Conservation (phyloP, 2,113 vertebrate species). For the Strix aluco region DNA sequence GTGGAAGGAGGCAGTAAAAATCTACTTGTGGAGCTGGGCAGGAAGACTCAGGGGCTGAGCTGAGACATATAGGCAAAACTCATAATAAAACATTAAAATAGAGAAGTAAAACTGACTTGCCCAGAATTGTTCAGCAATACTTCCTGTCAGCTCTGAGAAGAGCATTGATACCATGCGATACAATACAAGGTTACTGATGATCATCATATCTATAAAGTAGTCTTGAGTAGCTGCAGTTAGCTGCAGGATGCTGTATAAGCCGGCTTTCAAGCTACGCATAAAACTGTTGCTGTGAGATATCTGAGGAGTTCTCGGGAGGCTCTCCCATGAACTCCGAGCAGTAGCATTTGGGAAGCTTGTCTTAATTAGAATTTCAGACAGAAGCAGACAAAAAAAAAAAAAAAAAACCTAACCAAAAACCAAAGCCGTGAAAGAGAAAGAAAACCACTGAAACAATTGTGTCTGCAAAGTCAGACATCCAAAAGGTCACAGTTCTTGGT, state of each 20-base stretch:
- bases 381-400: background rate
- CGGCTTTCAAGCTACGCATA: background rate
- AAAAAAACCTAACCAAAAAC: background rate
- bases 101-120: constrained; percentile 38
- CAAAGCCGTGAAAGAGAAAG: background rate
- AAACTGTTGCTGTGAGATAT: background rate
- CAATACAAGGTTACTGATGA: background rate
- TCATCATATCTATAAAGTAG: background rate
- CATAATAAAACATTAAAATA: background rate
- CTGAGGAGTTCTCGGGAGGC: background rate
- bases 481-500: background rate
- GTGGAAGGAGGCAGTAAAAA: background rate
- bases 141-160: constrained; percentile 32
- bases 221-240: background rate
- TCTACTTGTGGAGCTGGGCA: background rate
- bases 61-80: background rate
- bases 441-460: background rate
- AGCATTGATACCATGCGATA: background rate
- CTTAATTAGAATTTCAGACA: constrained; percentile 33
- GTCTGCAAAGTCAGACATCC: constrained; percentile 37
- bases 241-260: background rate
- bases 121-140: background rate
- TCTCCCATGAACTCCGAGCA: background rate
- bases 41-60: background rate
- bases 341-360: background rate